Evolutionary conservation across 2,888 invertebrate genomes (phyloP).

Genomic region (Ceramica pisi): DNA sequence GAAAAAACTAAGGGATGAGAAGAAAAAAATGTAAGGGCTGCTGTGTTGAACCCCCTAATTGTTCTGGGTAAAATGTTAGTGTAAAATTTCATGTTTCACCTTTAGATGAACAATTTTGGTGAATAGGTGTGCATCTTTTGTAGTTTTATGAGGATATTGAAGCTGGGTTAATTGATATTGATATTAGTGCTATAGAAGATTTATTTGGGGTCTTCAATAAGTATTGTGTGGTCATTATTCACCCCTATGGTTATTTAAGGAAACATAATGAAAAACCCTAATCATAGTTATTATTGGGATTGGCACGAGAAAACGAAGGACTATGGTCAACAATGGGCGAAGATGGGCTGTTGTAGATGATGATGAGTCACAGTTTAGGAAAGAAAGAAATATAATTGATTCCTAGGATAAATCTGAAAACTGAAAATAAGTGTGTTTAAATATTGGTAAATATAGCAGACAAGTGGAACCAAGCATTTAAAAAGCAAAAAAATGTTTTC

Average conservation of each 20-base stretch:
- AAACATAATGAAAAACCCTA: background rate
- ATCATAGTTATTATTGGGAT: too few species aligned
- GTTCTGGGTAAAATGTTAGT: conserved; percentile 66
- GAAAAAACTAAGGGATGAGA: conserved; percentile 63
- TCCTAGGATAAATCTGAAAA: background rate
- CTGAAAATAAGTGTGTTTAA: background rate
- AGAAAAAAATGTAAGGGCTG: conserved; percentile 60
- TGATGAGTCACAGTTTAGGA: too few species aligned
- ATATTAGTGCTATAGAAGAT: background rate
- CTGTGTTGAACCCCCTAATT: conserved; percentile 43
- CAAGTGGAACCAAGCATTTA: background rate
- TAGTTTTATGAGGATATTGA: conserved; percentile 18
- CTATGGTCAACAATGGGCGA: too few species aligned
- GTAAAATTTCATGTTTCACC: conserved; percentile 74
- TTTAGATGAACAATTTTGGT: conserved; percentile 49
- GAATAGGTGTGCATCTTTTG: conserved; percentile 32
- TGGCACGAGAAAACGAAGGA: too few species aligned
- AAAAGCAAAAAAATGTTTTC: too few species aligned
- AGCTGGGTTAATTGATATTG: conserved; percentile 4
- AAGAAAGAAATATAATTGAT: background rate
- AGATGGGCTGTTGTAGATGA: too few species aligned
- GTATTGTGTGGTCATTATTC: background rate
- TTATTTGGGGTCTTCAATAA: background rate
- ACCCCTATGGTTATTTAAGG: background rate
- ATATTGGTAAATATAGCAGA: background rate